phyloP scores from a whole-genome alignment of 2,888 invertebrate genomes.

The Lathronympha strigana region DNA sequence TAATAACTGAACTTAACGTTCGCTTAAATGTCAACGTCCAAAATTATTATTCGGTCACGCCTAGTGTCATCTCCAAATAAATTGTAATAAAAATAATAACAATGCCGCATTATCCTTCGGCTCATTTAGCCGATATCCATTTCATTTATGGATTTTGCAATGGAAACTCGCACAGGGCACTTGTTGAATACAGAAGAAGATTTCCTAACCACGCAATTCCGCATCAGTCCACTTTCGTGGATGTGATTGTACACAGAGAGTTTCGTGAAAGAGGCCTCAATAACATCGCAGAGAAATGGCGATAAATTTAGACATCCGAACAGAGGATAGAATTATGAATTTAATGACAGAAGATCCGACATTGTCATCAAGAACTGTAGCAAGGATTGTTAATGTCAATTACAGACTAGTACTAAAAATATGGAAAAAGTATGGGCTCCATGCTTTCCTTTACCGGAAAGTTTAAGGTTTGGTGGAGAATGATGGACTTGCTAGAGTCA shows the following conservation, averaged over 20 bases:
- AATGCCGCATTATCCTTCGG: background rate
- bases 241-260: background rate
- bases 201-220: background rate
- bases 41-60: background rate
- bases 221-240: constrained; percentile 1
- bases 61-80: background rate
- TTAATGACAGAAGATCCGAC: background rate
- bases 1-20: constrained; percentile 3
- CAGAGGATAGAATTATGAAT: background rate
- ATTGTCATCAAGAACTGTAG: too few relatives aligned
- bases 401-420: constrained; percentile 6
- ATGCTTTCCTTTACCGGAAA: constrained; percentile 8
- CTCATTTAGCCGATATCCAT: background rate
- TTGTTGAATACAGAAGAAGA: constrained; percentile 6
- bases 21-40: too few relatives aligned
- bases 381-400: background rate
- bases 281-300: background rate
- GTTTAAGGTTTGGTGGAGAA: constrained; percentile 2
- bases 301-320: background rate
- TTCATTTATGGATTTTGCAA: constrained; percentile 13
- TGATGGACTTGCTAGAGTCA: constrained; percentile 2
- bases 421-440: constrained; percentile 10
- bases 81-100: background rate
- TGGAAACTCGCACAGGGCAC: background rate
- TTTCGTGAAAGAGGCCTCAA: background rate